phyloP scores from a whole-genome alignment of 1,140 invertebrate genomes.

The Doryteuthis pealeii region DNA sequence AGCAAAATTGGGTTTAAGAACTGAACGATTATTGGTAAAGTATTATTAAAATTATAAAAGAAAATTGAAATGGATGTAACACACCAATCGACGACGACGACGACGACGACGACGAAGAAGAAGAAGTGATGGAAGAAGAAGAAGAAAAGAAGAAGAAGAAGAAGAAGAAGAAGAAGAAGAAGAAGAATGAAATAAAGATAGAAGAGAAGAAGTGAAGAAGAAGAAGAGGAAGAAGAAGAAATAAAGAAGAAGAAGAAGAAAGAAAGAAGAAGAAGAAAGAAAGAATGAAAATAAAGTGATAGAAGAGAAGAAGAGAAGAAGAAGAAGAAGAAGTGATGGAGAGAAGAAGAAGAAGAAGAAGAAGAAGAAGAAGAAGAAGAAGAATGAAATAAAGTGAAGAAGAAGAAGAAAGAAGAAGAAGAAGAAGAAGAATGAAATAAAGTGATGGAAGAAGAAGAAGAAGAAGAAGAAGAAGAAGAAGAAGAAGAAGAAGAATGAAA shows the following conservation, averaged over 20 bases:
- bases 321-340: background rate
- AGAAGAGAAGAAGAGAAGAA: background rate
- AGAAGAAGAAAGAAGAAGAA: background rate
- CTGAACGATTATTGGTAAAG: no score
- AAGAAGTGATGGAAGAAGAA: no score
- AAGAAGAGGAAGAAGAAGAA: no score
- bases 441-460: background rate
- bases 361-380: background rate
- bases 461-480: background rate
- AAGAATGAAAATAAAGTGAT: background rate
- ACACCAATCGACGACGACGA: background rate
- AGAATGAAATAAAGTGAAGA: background rate
- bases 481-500: background rate
- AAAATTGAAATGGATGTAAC: no score
- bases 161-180: background rate
- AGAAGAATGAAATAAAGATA: no score
- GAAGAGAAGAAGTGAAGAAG: background rate
- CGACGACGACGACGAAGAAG: no score
- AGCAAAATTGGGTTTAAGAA: no score
- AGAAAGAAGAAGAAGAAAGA: constrained; percentile 12
- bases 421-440: constrained; percentile 15
- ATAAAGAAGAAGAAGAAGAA: no score
- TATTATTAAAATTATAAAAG: no score
- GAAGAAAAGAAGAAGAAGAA: constrained; percentile 3
- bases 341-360: background rate